phyloP scores from a whole-genome alignment of 1,140 invertebrate species.

The Trachymyrmex cornetzi region DNA sequence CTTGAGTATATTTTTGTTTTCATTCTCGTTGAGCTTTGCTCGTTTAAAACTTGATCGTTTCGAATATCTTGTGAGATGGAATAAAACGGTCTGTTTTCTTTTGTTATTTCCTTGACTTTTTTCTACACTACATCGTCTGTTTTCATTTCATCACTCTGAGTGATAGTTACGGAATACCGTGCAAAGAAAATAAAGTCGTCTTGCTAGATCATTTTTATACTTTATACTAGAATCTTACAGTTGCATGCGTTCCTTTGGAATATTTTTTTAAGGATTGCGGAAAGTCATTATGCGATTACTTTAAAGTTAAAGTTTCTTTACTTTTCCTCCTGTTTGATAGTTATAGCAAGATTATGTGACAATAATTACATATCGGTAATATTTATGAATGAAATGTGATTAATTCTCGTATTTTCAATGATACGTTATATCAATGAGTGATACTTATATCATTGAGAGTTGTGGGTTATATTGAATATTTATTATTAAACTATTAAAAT shows the following conservation, averaged over 20 bases:
- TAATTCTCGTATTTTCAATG: neutral
- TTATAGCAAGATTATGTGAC: neutral
- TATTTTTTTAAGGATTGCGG: neutral
- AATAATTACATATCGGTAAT: neutral
- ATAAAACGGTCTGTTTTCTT: slow-evolving; percentile 24
- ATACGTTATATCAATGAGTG: neutral
- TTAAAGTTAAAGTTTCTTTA: neutral
- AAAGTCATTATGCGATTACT: neutral
- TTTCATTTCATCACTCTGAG: slow-evolving; percentile 47
- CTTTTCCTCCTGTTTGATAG: neutral
- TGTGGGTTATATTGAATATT: neutral
- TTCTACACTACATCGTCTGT: neutral
- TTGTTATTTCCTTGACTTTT: neutral
- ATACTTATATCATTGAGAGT: neutral
- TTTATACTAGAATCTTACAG: neutral
- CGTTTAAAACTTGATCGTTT: slow-evolving; percentile 24
- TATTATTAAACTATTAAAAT: neutral
- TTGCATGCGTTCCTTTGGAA: neutral
- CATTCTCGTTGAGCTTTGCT: neutral
- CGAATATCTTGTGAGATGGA: neutral
- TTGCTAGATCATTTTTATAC: neutral
- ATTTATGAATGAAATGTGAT: neutral
- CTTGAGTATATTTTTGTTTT: slow-evolving; percentile 27
- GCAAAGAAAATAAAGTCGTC: slow-evolving; percentile 17
- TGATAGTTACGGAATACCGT: neutral